These are phyloP conservation scores for Bugulina stolonifera DNA, from an alignment of 2,888 invertebrate species.

Conservation along the genomic window DNA sequence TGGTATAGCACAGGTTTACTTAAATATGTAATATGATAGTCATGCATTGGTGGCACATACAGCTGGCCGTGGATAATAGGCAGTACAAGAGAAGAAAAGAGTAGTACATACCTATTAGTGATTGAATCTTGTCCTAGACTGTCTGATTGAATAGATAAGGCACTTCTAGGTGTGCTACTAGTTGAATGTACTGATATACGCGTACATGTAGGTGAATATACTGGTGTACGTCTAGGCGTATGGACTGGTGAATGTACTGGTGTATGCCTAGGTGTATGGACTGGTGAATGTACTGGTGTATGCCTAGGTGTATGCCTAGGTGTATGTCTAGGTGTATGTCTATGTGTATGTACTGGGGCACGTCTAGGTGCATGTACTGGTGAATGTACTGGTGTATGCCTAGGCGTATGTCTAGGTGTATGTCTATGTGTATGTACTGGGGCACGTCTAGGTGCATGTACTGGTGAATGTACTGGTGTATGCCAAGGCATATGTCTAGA, in stretches of 20 bases:
- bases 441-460: neutral
- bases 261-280: neutral
- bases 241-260: neutral
- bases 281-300: neutral
- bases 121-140: too few species aligned
- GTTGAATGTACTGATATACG: neutral
- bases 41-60: too few species aligned
- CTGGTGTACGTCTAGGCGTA: neutral
- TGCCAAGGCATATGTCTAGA: neutral
- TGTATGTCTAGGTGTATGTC: neutral
- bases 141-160: too few species aligned
- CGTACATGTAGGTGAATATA: neutral
- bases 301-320: neutral
- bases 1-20: too few species aligned
- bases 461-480: neutral
- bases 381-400: neutral
- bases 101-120: too few species aligned
- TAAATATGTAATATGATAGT: too few species aligned
- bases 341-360: neutral
- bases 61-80: too few species aligned
- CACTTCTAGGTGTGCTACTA: neutral
- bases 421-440: neutral
- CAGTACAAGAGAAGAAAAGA: too few species aligned
- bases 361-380: neutral
- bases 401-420: neutral